Conservation (phyloP, 2,113 vertebrate genomes). For the Platanista minor region DNA sequence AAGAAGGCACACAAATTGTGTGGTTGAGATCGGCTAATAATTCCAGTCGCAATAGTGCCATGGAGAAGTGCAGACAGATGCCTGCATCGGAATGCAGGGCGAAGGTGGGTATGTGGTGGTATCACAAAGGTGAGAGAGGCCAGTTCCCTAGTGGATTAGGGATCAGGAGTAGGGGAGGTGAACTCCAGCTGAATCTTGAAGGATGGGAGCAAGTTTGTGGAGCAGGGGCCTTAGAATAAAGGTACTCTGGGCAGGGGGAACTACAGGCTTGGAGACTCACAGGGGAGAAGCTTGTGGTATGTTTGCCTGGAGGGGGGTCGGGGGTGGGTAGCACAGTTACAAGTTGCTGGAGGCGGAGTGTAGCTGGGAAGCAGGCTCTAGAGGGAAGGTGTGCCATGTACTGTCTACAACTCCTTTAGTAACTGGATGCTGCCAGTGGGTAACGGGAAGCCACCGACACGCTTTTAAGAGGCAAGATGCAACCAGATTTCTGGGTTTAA, state of each 20-base stretch:
- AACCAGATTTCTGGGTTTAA: not conserved
- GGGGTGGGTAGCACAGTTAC: not conserved
- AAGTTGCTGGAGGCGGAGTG: not conserved
- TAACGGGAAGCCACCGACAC: not conserved
- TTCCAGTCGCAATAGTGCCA: not conserved
- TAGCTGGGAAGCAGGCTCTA: not conserved
- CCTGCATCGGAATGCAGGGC: not conserved
- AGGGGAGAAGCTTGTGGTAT: not conserved
- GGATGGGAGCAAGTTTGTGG: not conserved
- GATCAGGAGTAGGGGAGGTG: not conserved
- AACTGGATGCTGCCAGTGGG: not conserved
- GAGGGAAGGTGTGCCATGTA: no score
- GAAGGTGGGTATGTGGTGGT: not conserved
- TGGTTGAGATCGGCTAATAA: not conserved
- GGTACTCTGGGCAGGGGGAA: not conserved
- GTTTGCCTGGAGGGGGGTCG: not conserved
- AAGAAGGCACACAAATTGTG: not conserved
- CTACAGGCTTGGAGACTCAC: not conserved
- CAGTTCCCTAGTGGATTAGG: not conserved
- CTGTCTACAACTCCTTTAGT: not conserved
- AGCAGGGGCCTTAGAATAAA: not conserved
- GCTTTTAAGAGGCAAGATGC: not conserved
- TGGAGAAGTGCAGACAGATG: not conserved
- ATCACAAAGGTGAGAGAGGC: not conserved
- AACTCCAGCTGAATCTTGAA: not conserved